Conservation (phyloP, 2,797 vertebrate species). For the Enteromius radiatus region DNA sequence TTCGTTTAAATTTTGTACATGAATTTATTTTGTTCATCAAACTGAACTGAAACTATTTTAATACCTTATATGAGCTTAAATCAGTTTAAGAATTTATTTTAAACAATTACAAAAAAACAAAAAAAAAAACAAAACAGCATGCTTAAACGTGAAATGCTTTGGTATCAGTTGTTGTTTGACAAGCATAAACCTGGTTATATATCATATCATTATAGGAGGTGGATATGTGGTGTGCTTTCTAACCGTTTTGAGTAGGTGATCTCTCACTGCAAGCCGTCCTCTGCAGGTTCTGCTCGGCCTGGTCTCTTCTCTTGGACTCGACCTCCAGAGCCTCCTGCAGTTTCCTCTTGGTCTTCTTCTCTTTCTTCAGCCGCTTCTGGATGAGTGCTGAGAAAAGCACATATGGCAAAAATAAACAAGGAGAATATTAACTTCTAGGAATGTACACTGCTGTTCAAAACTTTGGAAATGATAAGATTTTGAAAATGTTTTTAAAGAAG, state of each 20-base stretch:
- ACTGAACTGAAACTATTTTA: not conserved
- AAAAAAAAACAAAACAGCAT: not conserved
- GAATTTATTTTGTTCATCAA: not conserved
- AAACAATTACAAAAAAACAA: too few relatives aligned
- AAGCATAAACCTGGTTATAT: too few relatives aligned
- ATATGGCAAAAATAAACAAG: not conserved
- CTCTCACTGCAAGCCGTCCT: slow-evolving; percentile 78
- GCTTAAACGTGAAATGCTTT: too few relatives aligned
- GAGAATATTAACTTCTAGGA: not conserved
- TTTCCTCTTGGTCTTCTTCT: slow-evolving; percentile 99
- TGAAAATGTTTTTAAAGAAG: not conserved
- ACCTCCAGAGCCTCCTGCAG: slow-evolving; percentile 98
- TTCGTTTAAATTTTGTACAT: not conserved
- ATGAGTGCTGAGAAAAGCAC: slow-evolving; percentile 84
- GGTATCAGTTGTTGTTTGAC: too few relatives aligned
- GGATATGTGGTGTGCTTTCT: slow-evolving; percentile 58
- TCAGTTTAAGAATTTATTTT: not conserved
- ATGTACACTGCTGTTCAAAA: not conserved
- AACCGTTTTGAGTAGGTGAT: slow-evolving; percentile 92
- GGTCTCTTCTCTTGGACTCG: slow-evolving; percentile 95
- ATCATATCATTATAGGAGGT: too few relatives aligned
- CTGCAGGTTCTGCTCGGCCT: slow-evolving; percentile 94
- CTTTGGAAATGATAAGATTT: not conserved
- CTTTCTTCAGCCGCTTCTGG: slow-evolving; percentile 99
- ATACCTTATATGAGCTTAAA: not conserved